phyloP scores from a whole-genome alignment of 35 echinoderm and acorn worm species.

The Strongylocentrotus purpuratus region DNA sequence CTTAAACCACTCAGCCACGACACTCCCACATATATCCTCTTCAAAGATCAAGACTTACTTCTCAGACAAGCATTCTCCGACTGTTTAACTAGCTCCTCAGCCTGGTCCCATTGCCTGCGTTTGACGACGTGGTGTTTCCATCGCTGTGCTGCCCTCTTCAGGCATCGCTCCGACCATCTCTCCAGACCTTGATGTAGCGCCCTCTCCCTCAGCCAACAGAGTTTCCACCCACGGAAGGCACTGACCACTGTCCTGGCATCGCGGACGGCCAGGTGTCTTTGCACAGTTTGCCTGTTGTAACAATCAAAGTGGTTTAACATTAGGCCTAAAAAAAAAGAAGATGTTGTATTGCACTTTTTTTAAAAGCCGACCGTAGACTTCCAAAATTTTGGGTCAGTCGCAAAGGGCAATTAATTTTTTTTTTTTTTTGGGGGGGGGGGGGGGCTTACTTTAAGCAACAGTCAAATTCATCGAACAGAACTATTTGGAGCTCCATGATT shows the following conservation, averaged over 20 bases:
- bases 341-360: no score
- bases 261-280: background rate
- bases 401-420: no score
- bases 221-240: conserved; percentile 25
- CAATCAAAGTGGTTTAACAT: background rate
- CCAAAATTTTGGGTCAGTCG: no score
- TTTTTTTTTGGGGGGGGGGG: no score
- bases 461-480: no score
- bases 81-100: conserved; percentile 1
- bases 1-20: background rate
- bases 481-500: no score
- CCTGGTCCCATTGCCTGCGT: background rate
- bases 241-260: background rate
- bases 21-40: no score
- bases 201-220: background rate
- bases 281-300: conserved; percentile 7
- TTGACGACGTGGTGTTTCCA: conserved; percentile 32
- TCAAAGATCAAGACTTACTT: conserved; percentile 1
- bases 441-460: no score
- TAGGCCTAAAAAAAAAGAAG: no score
- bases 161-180: conserved; percentile 30
- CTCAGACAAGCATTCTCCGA: background rate
- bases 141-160: conserved; percentile 26
- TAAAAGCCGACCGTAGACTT: no score
- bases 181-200: background rate